Evolutionary conservation across 2,888 invertebrate genomes (phyloP).

Genomic region (Athalia cordata): DNA sequence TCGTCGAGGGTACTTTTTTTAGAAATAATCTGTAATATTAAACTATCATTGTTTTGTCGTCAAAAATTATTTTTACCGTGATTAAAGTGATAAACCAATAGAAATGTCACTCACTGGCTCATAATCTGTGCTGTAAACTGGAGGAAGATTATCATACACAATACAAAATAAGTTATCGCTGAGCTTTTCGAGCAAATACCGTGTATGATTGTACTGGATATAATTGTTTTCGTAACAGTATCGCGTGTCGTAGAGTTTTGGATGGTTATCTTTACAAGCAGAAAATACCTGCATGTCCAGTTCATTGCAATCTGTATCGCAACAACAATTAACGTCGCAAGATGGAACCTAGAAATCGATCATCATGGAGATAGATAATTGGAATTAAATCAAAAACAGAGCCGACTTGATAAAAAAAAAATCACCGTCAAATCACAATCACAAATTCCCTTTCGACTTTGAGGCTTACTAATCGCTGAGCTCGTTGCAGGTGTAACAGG

Average conservation of each 20-base stretch:
- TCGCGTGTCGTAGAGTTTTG: slow-evolving; percentile 67
- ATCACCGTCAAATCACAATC: slow-evolving; percentile 77
- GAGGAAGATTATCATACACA: slow-evolving; percentile 77
- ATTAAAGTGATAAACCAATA: slow-evolving; percentile 32
- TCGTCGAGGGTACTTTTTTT: slow-evolving; percentile 56
- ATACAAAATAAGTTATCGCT: slow-evolving; percentile 78
- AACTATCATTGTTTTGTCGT: slow-evolving; percentile 47
- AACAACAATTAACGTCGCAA: slow-evolving; percentile 91
- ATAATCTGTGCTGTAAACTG: slow-evolving; percentile 61
- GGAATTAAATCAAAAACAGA: background rate
- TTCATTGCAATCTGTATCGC: slow-evolving; percentile 84
- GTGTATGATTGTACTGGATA: slow-evolving; percentile 76
- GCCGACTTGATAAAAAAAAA: slow-evolving; percentile 25
- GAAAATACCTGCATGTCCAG: slow-evolving; percentile 79
- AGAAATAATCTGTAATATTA: slow-evolving; percentile 55
- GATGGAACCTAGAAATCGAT: slow-evolving; percentile 74
- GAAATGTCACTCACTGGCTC: slow-evolving; percentile 52
- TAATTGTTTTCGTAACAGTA: slow-evolving; percentile 77
- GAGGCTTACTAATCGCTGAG: slow-evolving; percentile 51
- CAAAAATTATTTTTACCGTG: slow-evolving; percentile 23
- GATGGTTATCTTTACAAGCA: slow-evolving; percentile 75
- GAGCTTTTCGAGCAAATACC: slow-evolving; percentile 68
- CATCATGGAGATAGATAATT: slow-evolving; percentile 22
- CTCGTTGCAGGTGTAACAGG: slow-evolving; percentile 41
- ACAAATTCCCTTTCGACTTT: slow-evolving; percentile 72